These are phyloP conservation scores for Orthonevra nobilis DNA, from an alignment of 2,888 invertebrate species.

Conservation along the genomic window DNA sequence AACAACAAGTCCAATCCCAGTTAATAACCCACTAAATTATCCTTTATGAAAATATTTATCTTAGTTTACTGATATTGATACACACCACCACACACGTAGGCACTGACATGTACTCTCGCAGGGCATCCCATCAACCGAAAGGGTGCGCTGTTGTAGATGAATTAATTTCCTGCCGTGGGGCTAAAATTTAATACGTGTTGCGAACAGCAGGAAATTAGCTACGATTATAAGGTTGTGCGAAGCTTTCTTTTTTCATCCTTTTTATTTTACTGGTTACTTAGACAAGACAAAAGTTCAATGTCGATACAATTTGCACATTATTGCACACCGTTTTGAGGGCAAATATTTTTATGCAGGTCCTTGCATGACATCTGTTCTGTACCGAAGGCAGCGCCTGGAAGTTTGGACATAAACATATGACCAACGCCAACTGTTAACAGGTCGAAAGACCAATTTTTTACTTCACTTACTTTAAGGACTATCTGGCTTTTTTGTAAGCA, in stretches of 20 bases:
- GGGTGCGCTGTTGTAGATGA: slow-evolving; percentile 14
- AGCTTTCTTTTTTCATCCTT: neutral
- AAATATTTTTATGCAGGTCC: neutral
- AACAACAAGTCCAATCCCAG: slow-evolving; percentile 54
- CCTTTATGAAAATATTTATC: slow-evolving; percentile 62
- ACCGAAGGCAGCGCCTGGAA: neutral
- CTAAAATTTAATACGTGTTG: slow-evolving; percentile 47
- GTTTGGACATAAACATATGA: neutral
- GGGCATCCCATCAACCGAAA: neutral
- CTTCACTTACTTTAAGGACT: no score
- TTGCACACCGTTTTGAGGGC: neutral
- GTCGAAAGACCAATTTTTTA: no score
- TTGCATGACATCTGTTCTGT: no score
- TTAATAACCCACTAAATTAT: slow-evolving; percentile 59
- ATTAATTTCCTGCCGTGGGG: slow-evolving; percentile 38
- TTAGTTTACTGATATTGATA: slow-evolving; percentile 40
- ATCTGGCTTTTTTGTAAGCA: no score
- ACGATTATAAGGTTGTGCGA: slow-evolving; percentile 24
- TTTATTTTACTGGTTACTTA: neutral
- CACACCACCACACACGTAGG: neutral
- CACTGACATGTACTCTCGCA: neutral
- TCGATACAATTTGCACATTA: neutral
- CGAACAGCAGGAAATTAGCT: slow-evolving; percentile 61
- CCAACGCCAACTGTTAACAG: slow-evolving; percentile 4
- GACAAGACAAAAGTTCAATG: neutral